Evolutionary conservation across 2,797 vertebrate species (phyloP), one percentile per base, ranked within the genome.

Genomic region (Arrhamphus sclerolepis): DNA sequence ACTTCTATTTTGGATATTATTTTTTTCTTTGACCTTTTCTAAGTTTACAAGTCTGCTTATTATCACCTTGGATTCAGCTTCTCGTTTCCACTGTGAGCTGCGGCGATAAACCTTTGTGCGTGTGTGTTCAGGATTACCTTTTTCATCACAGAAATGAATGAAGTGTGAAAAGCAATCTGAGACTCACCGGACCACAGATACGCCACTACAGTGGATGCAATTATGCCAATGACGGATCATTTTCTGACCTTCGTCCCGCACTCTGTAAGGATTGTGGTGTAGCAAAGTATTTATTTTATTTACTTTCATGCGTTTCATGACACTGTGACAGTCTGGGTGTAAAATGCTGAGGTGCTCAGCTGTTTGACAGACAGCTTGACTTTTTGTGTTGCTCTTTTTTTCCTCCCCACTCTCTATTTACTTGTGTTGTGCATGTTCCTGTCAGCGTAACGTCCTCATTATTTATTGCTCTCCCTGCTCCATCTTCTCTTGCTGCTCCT

Each of bases 131-230:
- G 88, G 89, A 91, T 89, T 89, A 89, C 88, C 84, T 89, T 89
- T n/a, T 90, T 88, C 77, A 89, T 91, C 87, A 88, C 66, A 53
- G 63, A 69, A n/a, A 84, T 89, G 84, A 89, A 90, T 86, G 84
- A 87, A 87, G 89, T 89, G 89, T 89, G 89, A 89, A 91, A 93
- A 90, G 89, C 89, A 91, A 91, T 92, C 88, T 87, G 78, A 80
- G 75, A 74, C 78, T 71, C 46, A 61, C 50, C 75, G 57, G 74
- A 77, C 75, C 62, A 22, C 68, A 47, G 78, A 77, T 80, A 81
- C 70, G 81, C 83, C 89, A 77, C 86, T 86, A 83, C 76, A 34
- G 72, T 62, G 66, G 83, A 89, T 90, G 87, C 86, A 91, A 89
- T 92, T 90, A 91, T 91, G 86, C 86, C 87, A 89, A 88, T 85